phyloP scores from a whole-genome alignment of 23 tunicate genomes.

The Halocynthia roretzi region DNA sequence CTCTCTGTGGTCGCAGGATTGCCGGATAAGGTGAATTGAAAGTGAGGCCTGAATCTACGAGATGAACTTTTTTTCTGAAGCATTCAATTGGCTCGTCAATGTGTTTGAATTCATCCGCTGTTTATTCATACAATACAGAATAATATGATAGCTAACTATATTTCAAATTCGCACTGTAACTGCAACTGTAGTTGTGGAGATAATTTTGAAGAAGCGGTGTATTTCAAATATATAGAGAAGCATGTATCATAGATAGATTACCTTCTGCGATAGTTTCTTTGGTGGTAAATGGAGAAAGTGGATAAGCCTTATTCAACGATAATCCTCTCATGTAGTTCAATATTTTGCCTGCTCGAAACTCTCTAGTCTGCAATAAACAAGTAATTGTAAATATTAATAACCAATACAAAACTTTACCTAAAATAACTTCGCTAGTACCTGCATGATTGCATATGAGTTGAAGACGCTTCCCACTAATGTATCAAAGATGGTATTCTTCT shows the following conservation, averaged over 20 bases:
- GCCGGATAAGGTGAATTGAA: constrained; percentile 83
- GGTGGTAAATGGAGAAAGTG: constrained; percentile 69
- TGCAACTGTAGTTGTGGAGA: no score
- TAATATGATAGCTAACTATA: neutral
- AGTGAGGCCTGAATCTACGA: constrained; percentile 93
- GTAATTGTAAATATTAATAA: neutral
- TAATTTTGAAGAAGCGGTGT: no score
- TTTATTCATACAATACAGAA: no score
- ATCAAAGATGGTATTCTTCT: constrained; percentile 15
- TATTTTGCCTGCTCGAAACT: constrained; percentile 90
- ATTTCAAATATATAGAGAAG: no score
- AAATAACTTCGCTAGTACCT: constrained; percentile 11
- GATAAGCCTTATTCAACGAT: constrained; percentile 54
- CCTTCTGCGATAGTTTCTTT: constrained; percentile 65
- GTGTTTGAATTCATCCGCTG: constrained; percentile 36
- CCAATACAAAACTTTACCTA: neutral
- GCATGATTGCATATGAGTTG: constrained; percentile 30
- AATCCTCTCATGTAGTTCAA: constrained; percentile 95
- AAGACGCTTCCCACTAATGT: constrained; percentile 25
- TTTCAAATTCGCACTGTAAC: no score
- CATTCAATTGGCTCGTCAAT: constrained; percentile 48
- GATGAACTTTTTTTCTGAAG: constrained; percentile 47
- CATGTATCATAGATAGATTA: neutral
- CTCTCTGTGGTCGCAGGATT: constrained; percentile 62
- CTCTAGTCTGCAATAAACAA: constrained; percentile 57